Base-by-base conservation (phyloP, 2,113 vertebrate genomes). In the Rhea pennata region DNA sequence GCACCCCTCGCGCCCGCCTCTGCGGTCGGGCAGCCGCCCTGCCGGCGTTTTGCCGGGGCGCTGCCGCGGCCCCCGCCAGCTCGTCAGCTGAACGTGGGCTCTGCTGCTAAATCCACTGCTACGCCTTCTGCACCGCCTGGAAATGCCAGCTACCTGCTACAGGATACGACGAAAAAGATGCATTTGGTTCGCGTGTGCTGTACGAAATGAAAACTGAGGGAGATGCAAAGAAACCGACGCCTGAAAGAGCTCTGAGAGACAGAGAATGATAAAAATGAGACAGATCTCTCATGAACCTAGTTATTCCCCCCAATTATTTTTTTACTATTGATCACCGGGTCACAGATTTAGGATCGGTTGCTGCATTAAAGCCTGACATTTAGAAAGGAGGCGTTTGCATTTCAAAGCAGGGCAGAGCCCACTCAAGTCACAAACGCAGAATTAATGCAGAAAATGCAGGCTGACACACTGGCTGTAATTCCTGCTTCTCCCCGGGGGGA, bases 61-160 rank as follows among this genome's bases (percentile, higher is more conserved):
- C 3, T 40, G 48, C 26, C 13, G 8, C 0, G 5, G 22, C 7
- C 40, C n/a, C 77, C 61, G 12, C n/a, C 9, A 1, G 33, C 10
- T 21, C 7, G 1, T 10, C 15, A 40, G 36, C 12, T 36, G 11
- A 44, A 19, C 36, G 5, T 2, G 8, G 8, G 50, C 50, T 15
- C 54, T 1, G 2, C 40, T 5, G 62, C 33, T 17, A 4, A 44
- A 87, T 10, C 53, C 44, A 44, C 0, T 16, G 73, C 39, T 46
- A 26, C 15, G 8, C 4, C 8, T 23, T 6, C 50, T 7, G 3
- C 10, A 6, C 50, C 3, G 11, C 4, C 15, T 48, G 74, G 42
- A 59, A 59, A 54, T 14, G 40, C 3, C 1, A 39, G 17, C 5
- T 17, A 7, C 5, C 17, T 26, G 11, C 0, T 20, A 19, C 0